A percentile compares a stretch with the other conserved stretches of the same genome.
Evolutionary conservation across 2,888 invertebrate genomes (phyloP).

Genomic region (Drosophila helvetica): DNA sequence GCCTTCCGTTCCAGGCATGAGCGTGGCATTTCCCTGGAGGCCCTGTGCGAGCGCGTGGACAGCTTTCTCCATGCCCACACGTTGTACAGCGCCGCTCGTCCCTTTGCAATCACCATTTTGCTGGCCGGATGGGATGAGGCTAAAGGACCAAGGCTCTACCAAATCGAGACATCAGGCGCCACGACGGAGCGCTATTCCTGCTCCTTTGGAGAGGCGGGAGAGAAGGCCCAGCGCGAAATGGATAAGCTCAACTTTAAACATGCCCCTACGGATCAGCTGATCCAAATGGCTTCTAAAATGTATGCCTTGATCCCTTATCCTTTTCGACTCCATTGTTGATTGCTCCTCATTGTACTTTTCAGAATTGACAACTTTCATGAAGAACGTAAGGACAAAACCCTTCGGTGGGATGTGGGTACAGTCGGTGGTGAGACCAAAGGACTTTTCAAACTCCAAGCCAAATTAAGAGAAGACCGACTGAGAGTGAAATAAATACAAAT

Average conservation of each 20-base stretch:
- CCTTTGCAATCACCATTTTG: conserved; percentile 97
- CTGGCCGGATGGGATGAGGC: conserved; percentile 91
- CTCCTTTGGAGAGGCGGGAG: conserved; percentile 99
- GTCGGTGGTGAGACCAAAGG: conserved; percentile 94
- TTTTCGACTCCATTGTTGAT: background rate
- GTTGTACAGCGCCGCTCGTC: conserved; percentile 98
- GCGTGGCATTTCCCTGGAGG: conserved; percentile 93
- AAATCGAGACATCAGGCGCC: conserved; percentile 98
- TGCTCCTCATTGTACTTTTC: conserved; percentile 73
- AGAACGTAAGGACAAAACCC: conserved; percentile 93
- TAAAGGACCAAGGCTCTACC: conserved; percentile 94
- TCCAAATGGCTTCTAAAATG: conserved; percentile 98
- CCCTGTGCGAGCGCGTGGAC: conserved; percentile 95
- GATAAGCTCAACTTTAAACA: conserved; percentile 92
- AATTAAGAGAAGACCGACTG: too few species aligned
- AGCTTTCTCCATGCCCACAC: conserved; percentile 99
- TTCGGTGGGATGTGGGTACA: conserved; percentile 97
- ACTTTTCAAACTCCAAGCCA: background rate
- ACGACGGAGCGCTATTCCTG: conserved; percentile 97
- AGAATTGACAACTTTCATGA: conserved; percentile 95
- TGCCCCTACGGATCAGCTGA: conserved; percentile 92
- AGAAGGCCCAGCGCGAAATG: conserved; percentile 99
- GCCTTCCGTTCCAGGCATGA: conserved; percentile 94
- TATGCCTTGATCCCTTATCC: conserved; percentile 80
- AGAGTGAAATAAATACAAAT: too few species aligned